Base-by-base conservation (phyloP, 2,888 invertebrate species). In the Incurvaria masculella region DNA sequence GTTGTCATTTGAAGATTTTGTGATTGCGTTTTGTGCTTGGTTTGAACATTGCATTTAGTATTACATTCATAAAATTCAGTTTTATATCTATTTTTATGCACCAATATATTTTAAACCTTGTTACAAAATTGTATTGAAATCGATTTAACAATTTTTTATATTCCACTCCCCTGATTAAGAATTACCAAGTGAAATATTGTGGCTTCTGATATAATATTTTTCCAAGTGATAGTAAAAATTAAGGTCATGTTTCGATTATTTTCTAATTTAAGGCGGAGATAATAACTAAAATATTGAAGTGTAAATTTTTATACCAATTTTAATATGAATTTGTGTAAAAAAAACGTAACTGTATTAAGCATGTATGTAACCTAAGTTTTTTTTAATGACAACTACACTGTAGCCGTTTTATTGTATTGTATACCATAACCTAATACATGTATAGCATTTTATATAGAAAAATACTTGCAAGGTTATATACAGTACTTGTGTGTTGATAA, bases 231-330 rank as follows among this genome's bases (percentile, higher is more conserved):
- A 62, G 68, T 74, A 73, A 43, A 16, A 57, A 61, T 58, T 21
- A 58, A 61, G 58, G 70, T 66, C 65, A 69, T 69, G 71, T 73
- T 74, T 76, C 73, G 75, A 75, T 72, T 72, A 73, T 65, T 69
- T 65, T 63, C 65, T 73, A 65, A 63, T 61, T 57, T 62, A 70
- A 66, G 21, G 16, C 21, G 21, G 33, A 33, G 33, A 33, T 33
- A 33, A 33, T 33, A 33, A 33, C 14, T 38, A 45, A 21, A 62
- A 54, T 70, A 73, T 75, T 33, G 69, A 65, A 73, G 68, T 74
- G 76, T 76, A 76, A 75, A 75, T 76, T 49, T 78, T 78, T 76
- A 74, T 78, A 78, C 78, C 67, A 45, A 70, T 73, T 76, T 78
- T 75, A 75, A 72, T 76, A 78, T 72, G 63, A 63, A 45, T 45